Evolutionary conservation across 2,113 vertebrate species (phyloP).

Genomic region (Centrocercus urophasianus): DNA sequence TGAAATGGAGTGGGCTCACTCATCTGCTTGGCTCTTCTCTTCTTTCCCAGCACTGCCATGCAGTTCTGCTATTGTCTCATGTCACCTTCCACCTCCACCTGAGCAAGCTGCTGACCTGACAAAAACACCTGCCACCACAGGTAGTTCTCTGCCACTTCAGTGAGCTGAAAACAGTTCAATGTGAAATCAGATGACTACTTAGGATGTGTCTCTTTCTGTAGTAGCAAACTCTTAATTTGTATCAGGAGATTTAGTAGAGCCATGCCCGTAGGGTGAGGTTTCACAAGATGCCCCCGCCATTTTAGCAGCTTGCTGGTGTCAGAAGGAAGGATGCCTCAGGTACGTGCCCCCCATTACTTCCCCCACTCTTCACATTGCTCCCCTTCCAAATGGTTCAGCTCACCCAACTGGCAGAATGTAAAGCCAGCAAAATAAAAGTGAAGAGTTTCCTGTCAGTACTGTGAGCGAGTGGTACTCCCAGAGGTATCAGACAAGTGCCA

Average conservation of each 20-base stretch:
- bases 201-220: neutral
- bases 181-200: neutral
- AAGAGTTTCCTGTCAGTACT: neutral
- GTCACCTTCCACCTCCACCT: neutral
- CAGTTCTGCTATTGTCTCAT: neutral
- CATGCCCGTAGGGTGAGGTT: neutral
- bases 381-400: neutral
- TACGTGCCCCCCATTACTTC: neutral
- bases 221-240: conserved; percentile 12
- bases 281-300: neutral
- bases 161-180: neutral
- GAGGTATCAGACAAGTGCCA: neutral
- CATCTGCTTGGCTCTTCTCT: neutral
- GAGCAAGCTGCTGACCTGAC: neutral
- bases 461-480: neutral
- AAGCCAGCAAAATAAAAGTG: neutral
- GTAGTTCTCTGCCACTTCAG: neutral
- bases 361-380: neutral
- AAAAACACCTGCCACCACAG: neutral
- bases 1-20: neutral
- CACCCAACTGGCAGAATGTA: neutral
- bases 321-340: neutral
- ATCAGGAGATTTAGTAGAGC: neutral
- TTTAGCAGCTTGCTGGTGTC: neutral
- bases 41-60: fast-evolving